A percentile compares a stretch with the other conserved stretches of the same genome.
Evolutionary conservation across 1,140 invertebrate species (phyloP).

Genomic region (Diabrotica virgifera): DNA sequence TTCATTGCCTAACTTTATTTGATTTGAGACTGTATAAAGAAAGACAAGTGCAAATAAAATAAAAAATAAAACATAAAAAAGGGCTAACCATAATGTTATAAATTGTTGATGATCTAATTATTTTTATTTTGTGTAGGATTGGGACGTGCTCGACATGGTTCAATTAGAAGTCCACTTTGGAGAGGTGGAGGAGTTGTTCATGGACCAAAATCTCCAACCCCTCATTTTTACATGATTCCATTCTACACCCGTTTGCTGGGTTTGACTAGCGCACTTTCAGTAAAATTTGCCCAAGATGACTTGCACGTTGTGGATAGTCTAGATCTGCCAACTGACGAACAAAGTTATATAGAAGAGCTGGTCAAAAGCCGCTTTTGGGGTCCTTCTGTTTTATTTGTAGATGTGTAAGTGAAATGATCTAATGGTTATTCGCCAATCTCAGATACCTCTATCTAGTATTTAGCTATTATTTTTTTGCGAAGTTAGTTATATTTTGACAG

Average conservation of each 20-base stretch:
- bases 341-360: constrained; percentile 75
- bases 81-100: no score
- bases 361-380: constrained; percentile 88
- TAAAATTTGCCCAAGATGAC: constrained; percentile 94
- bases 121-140: constrained; percentile 32
- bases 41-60: no score
- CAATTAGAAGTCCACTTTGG: constrained; percentile 84
- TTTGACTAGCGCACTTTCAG: constrained; percentile 76
- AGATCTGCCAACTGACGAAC: constrained; percentile 81
- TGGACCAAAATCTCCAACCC: constrained; percentile 84
- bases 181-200: constrained; percentile 77
- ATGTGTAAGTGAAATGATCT: constrained; percentile 62
- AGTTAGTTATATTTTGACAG: no score
- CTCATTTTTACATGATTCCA: constrained; percentile 91
- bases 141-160: constrained; percentile 87
- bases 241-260: constrained; percentile 72
- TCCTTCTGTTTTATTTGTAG: constrained; percentile 90
- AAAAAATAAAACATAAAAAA: no score
- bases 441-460: no score
- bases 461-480: no score
- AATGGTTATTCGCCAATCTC: no score
- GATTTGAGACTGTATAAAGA: no score
- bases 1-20: no score
- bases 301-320: constrained; percentile 86
- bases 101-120: neutral